These are phyloP conservation scores for Cladopsammia gracilis DNA, from an alignment of 64 coral and sea anemone species.

Conservation along the genomic window DNA sequence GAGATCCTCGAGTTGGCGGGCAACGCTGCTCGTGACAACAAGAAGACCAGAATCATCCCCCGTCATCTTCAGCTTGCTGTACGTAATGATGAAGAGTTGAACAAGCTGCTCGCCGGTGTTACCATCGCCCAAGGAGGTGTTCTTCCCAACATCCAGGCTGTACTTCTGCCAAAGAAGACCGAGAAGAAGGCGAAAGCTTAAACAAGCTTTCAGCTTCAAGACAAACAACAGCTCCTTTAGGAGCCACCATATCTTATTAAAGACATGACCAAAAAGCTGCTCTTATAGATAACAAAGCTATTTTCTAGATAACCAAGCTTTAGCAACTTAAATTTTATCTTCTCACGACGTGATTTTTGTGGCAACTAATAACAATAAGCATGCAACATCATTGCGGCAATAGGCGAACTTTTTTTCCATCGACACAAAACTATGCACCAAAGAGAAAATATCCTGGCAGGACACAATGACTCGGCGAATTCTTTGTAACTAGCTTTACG, in stretches of 20 bases:
- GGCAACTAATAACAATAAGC: no score
- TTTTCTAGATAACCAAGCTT: no score
- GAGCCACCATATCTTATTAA: conserved; percentile 3
- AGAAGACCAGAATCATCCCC: conserved; percentile 36
- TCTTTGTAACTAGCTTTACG: no score
- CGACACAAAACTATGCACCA: no score
- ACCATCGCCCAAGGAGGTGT: conserved; percentile 11
- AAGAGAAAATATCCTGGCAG: no score
- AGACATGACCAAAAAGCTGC: background rate
- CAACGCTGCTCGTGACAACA: conserved; percentile 48
- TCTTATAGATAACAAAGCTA: no score
- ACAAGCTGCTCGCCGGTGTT: background rate
- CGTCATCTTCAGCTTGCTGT: conserved; percentile 14
- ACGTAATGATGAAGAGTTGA: conserved; percentile 5
- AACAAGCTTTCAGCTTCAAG: background rate
- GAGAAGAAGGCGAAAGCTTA: conserved; percentile 30
- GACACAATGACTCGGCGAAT: no score
- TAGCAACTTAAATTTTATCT: no score
- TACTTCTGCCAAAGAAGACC: conserved; percentile 24
- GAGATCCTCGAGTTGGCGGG: conserved; percentile 30
- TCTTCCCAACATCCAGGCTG: conserved; percentile 17
- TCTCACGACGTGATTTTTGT: no score
- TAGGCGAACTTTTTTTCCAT: no score
- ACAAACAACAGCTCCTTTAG: background rate
- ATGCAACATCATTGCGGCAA: no score